Evolutionary conservation across 2,888 invertebrate species (phyloP).

Genomic region (Cheiracanthium punctorium): DNA sequence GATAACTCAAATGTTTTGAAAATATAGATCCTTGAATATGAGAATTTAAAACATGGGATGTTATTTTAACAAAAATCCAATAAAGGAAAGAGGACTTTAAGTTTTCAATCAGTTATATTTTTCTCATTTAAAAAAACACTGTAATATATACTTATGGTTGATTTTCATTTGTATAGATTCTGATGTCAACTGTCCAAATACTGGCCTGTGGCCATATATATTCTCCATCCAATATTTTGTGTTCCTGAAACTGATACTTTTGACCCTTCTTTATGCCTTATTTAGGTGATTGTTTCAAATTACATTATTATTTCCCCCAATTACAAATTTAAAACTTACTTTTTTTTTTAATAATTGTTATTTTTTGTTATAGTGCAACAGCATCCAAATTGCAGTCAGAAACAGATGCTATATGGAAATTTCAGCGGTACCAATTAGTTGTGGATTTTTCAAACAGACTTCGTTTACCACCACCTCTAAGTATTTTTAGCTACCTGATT

Average conservation of each 20-base stretch:
- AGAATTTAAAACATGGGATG: too few species aligned
- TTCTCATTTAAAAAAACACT: too few species aligned
- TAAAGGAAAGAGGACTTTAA: too few species aligned
- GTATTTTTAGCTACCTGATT: constrained; percentile 72
- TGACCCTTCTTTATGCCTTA: constrained; percentile 76
- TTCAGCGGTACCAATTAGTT: constrained; percentile 75
- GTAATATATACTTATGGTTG: too few species aligned
- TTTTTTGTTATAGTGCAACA: constrained; percentile 70
- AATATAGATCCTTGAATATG: too few species aligned
- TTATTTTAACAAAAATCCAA: too few species aligned
- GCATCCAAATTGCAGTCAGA: constrained; percentile 75
- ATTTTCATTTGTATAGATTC: constrained; percentile 63
- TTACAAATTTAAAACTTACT: too few species aligned
- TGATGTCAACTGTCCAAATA: constrained; percentile 71
- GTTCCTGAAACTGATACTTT: constrained; percentile 74
- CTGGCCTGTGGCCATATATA: constrained; percentile 72
- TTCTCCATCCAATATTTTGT: constrained; percentile 74
- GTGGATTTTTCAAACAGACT: constrained; percentile 75
- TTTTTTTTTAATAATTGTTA: neutral
- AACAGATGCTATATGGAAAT: constrained; percentile 75
- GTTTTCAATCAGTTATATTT: too few species aligned
- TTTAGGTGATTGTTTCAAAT: constrained; percentile 73
- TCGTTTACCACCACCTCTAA: constrained; percentile 75
- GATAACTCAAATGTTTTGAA: too few species aligned
- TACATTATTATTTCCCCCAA: too few species aligned